A percentile compares a stretch with the other conserved stretches of the same genome.
These are phyloP conservation scores for Catharus bicknelli DNA, from an alignment of 2,113 vertebrate genomes.

Conservation along the genomic window DNA sequence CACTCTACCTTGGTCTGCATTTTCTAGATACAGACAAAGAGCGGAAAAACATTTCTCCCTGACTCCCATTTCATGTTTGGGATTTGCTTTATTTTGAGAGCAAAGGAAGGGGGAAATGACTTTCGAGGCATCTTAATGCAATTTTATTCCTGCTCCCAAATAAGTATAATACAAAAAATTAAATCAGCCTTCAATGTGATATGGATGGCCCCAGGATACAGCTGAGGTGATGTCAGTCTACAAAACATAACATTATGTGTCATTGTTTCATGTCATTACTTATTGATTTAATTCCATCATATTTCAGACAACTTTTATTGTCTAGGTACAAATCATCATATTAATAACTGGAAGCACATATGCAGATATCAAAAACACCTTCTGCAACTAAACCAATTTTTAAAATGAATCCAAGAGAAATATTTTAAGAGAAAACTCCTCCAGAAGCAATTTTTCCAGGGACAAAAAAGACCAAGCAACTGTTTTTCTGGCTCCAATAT, in stretches of 20 bases:
- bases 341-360: slow-evolving; percentile 6
- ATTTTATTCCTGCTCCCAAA: slow-evolving; percentile 15
- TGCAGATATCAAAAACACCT: slow-evolving; percentile 22
- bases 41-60: background rate
- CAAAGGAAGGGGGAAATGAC: background rate
- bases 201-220: background rate
- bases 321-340: slow-evolving; percentile 15
- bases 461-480: background rate
- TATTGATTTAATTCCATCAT: slow-evolving; percentile 50
- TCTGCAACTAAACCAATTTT: background rate
- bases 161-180: background rate
- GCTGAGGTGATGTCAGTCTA: slow-evolving; percentile 29
- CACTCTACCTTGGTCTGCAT: background rate
- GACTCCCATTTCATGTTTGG: background rate
- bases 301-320: slow-evolving; percentile 44
- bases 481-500: background rate
- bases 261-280: slow-evolving; percentile 13
- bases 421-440: background rate
- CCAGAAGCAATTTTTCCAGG: background rate
- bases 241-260: background rate
- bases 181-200: background rate
- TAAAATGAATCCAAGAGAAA: slow-evolving; percentile 16
- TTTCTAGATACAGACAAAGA: background rate
- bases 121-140: background rate
- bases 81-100: background rate